Evolutionary conservation across 2,797 vertebrate species (phyloP).

Genomic region (Ispidina picta): DNA sequence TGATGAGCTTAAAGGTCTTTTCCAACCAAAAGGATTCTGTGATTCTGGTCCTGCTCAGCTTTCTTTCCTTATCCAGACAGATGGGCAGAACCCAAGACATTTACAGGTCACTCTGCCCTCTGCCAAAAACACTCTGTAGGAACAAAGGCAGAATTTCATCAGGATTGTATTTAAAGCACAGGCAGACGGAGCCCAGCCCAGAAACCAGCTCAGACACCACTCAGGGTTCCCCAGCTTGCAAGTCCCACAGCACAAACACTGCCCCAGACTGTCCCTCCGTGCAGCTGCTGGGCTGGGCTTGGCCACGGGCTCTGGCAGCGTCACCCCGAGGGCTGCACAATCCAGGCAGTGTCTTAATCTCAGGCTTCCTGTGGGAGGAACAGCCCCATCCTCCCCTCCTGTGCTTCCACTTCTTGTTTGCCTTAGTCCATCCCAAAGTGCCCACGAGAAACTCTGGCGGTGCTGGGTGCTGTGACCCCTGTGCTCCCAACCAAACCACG

Average conservation of each 20-base stretch:
- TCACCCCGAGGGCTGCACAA: not conserved
- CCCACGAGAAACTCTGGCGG: not conserved
- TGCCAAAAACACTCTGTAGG: not conserved
- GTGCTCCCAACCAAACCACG: fast-evolving
- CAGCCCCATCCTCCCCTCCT: not conserved
- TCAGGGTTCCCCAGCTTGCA: not conserved
- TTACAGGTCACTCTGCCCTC: not conserved
- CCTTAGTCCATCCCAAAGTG: not conserved
- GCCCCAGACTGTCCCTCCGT: not conserved
- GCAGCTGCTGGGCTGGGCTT: not conserved
- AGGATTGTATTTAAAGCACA: not conserved
- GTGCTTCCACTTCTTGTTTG: not conserved
- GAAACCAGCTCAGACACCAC: not conserved
- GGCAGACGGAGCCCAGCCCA: not conserved
- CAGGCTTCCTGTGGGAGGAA: slow-evolving; percentile 20
- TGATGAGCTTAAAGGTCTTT: not conserved
- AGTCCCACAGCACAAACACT: not conserved
- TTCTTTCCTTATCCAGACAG: not conserved
- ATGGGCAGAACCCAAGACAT: fast-evolving
- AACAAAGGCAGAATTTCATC: not conserved
- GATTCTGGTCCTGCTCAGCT: not conserved
- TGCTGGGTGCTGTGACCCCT: fast-evolving
- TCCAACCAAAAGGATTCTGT: not conserved
- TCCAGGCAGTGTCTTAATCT: slow-evolving; percentile 14
- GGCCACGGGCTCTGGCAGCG: not conserved